Percentiles rank a stretch among this genome's conserved stretches.
phyloP scores from a whole-genome alignment of 2,113 vertebrate genomes.

The Girardinichthys multiradiatus region DNA sequence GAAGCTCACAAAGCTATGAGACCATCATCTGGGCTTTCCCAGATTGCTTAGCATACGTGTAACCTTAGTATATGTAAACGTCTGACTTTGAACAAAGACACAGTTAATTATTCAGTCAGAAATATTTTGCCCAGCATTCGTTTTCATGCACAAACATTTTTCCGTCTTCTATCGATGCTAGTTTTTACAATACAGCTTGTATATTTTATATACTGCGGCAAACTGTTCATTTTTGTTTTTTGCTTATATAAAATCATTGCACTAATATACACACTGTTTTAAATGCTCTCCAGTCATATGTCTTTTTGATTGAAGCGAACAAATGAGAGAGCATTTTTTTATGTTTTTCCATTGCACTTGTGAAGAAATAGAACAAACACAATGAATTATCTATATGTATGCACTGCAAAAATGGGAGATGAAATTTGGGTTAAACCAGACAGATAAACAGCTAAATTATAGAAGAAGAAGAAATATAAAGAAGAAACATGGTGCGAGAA shows the following conservation, averaged over 20 bases:
- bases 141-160: slow-evolving; percentile 4
- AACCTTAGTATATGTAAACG: not conserved
- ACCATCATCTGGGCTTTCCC: not conserved
- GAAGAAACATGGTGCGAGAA: slow-evolving; percentile 6
- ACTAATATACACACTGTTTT: not conserved
- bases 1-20: no score
- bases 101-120: no score
- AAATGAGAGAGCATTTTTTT: not conserved
- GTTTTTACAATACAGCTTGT: not conserved
- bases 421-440: slow-evolving; percentile 1
- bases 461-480: slow-evolving; percentile 12
- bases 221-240: not conserved
- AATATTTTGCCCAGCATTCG: no score
- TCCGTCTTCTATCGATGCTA: not conserved
- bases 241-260: not conserved
- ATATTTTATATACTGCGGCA: not conserved
- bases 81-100: not conserved
- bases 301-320: slow-evolving; percentile 4
- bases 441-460: slow-evolving; percentile 21
- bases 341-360: slow-evolving; percentile 16
- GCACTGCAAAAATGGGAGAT: slow-evolving; percentile 2
- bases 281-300: not conserved
- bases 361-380: slow-evolving; percentile 19
- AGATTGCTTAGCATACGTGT: not conserved
- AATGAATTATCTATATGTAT: slow-evolving; percentile 22